These are phyloP conservation scores for Xylota sylvarum DNA, from an alignment of 2,888 invertebrate species.

Conservation along the genomic window DNA sequence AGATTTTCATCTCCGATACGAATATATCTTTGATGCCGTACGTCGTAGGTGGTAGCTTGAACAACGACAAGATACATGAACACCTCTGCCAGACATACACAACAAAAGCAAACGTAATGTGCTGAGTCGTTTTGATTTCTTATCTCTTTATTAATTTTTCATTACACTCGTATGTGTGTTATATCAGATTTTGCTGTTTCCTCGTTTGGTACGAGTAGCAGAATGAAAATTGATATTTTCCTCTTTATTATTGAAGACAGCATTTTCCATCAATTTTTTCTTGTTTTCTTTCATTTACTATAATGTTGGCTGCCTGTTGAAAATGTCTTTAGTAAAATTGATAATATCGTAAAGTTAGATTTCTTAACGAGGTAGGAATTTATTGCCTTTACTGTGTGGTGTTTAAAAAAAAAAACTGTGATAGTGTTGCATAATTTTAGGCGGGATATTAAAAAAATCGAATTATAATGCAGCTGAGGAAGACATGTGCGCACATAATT, in stretches of 20 bases:
- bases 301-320: not conserved
- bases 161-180: slow-evolving; percentile 34
- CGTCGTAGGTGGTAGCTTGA: not conserved
- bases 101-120: slow-evolving; percentile 40
- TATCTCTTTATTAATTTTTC: slow-evolving; percentile 72
- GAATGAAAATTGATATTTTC: slow-evolving; percentile 55
- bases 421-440: slow-evolving; percentile 9
- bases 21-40: slow-evolving; percentile 32
- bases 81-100: slow-evolving; percentile 49
- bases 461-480: not conserved
- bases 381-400: slow-evolving; percentile 13
- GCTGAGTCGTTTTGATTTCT: slow-evolving; percentile 68
- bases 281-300: not conserved
- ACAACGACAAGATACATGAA: slow-evolving; percentile 40
- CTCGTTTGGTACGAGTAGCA: not conserved
- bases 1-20: slow-evolving; percentile 38
- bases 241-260: slow-evolving; percentile 31
- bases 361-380: not conserved
- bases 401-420: not conserved
- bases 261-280: slow-evolving; percentile 15
- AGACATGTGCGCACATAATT: too few species aligned
- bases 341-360: not conserved
- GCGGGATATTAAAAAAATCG: not conserved
- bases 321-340: slow-evolving; percentile 8
- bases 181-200: slow-evolving; percentile 36